A percentile compares a stretch with the other conserved stretches of the same genome.
These are phyloP conservation scores for Ictidomys tridecemlineatus DNA, from an alignment of 2,113 vertebrate species.

Conservation along the genomic window DNA sequence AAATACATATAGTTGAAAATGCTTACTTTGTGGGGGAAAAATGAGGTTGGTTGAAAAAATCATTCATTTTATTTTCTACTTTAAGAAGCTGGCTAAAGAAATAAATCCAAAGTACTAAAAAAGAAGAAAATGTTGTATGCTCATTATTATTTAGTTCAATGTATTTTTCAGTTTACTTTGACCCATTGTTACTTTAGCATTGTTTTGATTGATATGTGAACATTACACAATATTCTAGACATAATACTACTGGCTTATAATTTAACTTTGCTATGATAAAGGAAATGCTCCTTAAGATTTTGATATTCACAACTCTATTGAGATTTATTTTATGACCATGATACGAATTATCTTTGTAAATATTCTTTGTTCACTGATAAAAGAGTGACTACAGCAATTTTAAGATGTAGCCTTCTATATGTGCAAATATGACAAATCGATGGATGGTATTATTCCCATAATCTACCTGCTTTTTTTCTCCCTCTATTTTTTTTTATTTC, in stretches of 20 bases:
- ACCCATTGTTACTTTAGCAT: background rate
- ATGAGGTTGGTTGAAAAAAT: too few relatives aligned
- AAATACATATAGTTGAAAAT: background rate
- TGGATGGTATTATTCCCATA: background rate
- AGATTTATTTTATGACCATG: background rate
- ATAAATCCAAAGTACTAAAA: background rate
- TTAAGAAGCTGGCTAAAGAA: background rate
- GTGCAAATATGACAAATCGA: background rate
- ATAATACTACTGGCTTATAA: background rate
- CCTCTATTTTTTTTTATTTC: background rate
- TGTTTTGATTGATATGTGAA: background rate
- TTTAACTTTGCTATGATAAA: background rate
- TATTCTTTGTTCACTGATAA: background rate
- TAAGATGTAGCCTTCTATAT: background rate
- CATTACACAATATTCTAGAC: background rate
- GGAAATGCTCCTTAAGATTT: background rate
- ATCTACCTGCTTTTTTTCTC: background rate
- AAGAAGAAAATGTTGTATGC: background rate
- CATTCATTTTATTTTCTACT: background rate
- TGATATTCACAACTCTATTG: background rate
- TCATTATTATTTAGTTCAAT: background rate
- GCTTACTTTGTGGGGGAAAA: background rate
- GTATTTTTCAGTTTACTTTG: background rate
- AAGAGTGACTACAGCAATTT: background rate
- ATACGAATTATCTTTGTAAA: background rate